Evolutionary conservation across 2,888 invertebrate species (phyloP).

Genomic region (Stictocephala bisonia): DNA sequence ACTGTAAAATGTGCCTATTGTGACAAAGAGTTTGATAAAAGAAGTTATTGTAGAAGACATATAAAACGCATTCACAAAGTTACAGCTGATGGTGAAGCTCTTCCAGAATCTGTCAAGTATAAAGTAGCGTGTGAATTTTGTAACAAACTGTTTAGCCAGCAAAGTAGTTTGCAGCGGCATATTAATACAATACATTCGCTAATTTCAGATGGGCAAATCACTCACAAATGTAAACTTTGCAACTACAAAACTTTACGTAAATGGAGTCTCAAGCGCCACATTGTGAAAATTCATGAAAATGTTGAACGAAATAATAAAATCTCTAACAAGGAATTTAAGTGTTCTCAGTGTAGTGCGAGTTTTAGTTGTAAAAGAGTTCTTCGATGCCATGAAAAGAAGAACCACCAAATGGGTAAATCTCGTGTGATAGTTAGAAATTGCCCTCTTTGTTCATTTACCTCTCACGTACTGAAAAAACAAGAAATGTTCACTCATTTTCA

Average conservation of each 20-base stretch:
- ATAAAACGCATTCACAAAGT: neutral
- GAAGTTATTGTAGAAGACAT: neutral
- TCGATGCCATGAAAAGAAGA: neutral
- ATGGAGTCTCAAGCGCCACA: neutral
- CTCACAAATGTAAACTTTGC: neutral
- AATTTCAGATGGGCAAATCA: neutral
- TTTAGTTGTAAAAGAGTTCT: neutral
- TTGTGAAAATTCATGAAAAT: neutral
- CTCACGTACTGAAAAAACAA: neutral
- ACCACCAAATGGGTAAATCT: neutral
- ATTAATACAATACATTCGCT: neutral
- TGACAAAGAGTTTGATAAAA: constrained; percentile 3
- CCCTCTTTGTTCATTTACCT: neutral
- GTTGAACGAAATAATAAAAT: neutral
- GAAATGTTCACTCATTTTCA: neutral
- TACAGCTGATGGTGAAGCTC: neutral
- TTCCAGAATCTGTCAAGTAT: neutral
- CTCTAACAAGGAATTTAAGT: neutral
- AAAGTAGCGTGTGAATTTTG: neutral
- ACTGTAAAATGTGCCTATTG: too few species aligned
- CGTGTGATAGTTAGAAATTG: neutral
- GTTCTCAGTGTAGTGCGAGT: neutral
- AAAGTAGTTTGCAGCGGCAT: neutral
- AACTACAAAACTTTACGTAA: neutral
- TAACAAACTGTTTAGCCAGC: neutral